Base-by-base conservation (phyloP, 2,113 vertebrate species). In the Apeltes quadracus region DNA sequence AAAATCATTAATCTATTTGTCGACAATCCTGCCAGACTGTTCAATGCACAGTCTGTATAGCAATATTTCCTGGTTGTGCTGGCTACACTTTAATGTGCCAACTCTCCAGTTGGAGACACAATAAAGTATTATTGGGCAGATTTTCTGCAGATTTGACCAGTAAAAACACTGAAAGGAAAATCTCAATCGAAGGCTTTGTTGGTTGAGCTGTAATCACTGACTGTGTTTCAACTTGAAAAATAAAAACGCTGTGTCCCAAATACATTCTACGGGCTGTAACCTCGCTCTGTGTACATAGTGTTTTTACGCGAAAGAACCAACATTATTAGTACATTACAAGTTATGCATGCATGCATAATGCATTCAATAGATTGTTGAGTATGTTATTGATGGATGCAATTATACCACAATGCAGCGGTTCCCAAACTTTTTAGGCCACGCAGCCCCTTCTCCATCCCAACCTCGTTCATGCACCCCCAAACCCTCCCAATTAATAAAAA, bases 141-240 rank as follows among this genome's bases (percentile, higher is more conserved):
- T 66, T 80, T 77, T 55, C 66, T 61, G 61, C 65, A 77, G 69
- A 83, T 80, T 74, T 80, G 25, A 53, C 41, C 62, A 75, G 51
- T 57, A 69, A 67, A 81, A 75, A 75, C 68, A 75, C 15, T 63
- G 56, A 75, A 9, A 43, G 46, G 50, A 75, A 70, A 79, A 67
- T 76, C 76, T 53, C 57, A 76, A 36, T 29, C 22, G n/a, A 73
- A 70, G 43, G 59, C 58, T 83, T 78, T 80, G 74, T 83, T 85
- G 72, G 75, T 73, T 85, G 71, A 78, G 72, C 64, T 78, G 72
- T 76, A 63, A 66, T 73, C 75, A 71, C 25, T 74, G 75, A 73
- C 67, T 72, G 39, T 76, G 73, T 79, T 83, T 84, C 50, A 69
- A 46, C 66, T 72, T 56, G 3, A 53, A 79, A 63, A 76, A 72